These are phyloP conservation scores for Drosophila fungiperda DNA, from an alignment of 2,888 invertebrate genomes.

Conservation along the genomic window DNA sequence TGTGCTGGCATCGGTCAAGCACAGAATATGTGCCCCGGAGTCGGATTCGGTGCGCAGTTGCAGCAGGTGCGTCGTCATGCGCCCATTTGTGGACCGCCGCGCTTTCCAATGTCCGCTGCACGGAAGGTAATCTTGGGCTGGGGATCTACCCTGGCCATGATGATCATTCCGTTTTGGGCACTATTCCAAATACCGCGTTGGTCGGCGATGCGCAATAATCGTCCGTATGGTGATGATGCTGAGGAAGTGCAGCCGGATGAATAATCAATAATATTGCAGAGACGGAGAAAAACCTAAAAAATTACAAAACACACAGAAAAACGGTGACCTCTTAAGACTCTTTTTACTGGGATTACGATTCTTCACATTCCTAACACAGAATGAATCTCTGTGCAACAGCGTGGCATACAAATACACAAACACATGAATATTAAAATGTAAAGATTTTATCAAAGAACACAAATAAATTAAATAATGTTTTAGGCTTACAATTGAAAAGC, in stretches of 20 bases:
- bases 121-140: slow-evolving; percentile 54
- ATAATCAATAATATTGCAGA: not conserved
- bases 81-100: slow-evolving; percentile 71
- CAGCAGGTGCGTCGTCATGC: slow-evolving; percentile 49
- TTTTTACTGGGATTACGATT: slow-evolving; percentile 48
- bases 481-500: not conserved
- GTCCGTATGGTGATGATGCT: slow-evolving; percentile 25
- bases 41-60: slow-evolving; percentile 16
- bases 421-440: not conserved
- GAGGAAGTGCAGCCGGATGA: slow-evolving; percentile 6
- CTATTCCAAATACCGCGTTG: slow-evolving; percentile 61
- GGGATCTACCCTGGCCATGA: slow-evolving; percentile 56
- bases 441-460: not conserved
- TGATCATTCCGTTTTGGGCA: slow-evolving; percentile 69
- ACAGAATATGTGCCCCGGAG: not conserved
- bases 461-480: not conserved
- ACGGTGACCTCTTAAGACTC: slow-evolving; percentile 68
- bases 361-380: not conserved
- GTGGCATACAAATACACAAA: not conserved
- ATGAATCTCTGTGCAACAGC: slow-evolving; percentile 3
- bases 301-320: slow-evolving; percentile 1
- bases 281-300: not conserved
- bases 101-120: slow-evolving; percentile 53
- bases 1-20: not conserved
- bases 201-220: slow-evolving; percentile 61